Evolutionary conservation across 2,888 invertebrate genomes (phyloP), one percentile per base, ranked within the genome.

Genomic region (Sesia apiformis): DNA sequence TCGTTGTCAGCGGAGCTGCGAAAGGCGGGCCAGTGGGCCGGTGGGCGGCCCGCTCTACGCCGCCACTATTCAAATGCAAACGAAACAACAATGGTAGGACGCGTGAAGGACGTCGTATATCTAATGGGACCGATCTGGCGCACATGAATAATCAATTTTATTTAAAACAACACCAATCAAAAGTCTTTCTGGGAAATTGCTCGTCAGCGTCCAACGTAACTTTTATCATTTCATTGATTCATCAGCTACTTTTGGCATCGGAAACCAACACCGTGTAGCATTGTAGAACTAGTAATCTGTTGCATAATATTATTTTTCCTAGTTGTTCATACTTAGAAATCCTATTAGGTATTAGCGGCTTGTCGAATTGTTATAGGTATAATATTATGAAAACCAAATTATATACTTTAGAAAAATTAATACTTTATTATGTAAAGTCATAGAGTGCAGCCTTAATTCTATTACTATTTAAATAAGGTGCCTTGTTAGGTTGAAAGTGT

Each of bases 361-460:
- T 81, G 79, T 82, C 82, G 76, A 81, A 84, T 88, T 84, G 8
- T 85, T 86, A 81, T 89, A 88, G 84, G 79, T 81, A 82, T 85
- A 76, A 42, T 7, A 42, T 86, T 86, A 84, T 84, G 81, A 84
- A 87, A 83, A 87, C 89, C 88, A 89, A 89, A 89, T 86, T 87
- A 85, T 87, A 88, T 87, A 86, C n/a, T 87, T 82, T 88, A 88
- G 85, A 87, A 83, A 84, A 85, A 84, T 83, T 84, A 86, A 76
- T 84, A 85, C 86, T 83, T 84, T 84, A 82, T 82, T 81, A 76
- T 88, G 81, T 87, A 86, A 85, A 87, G 87, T 87, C 86, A 86
- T 83, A 84, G 23, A 23, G 83, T 74, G 80, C 85, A 85, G 86
- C 88, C 84, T 86, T 82, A 85, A 84, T 81, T 85, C 81, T 84